A percentile compares a stretch with the other conserved stretches of the same genome.
phyloP scores from a whole-genome alignment of 2,888 invertebrate genomes.

The Sminthurides aquaticus region DNA sequence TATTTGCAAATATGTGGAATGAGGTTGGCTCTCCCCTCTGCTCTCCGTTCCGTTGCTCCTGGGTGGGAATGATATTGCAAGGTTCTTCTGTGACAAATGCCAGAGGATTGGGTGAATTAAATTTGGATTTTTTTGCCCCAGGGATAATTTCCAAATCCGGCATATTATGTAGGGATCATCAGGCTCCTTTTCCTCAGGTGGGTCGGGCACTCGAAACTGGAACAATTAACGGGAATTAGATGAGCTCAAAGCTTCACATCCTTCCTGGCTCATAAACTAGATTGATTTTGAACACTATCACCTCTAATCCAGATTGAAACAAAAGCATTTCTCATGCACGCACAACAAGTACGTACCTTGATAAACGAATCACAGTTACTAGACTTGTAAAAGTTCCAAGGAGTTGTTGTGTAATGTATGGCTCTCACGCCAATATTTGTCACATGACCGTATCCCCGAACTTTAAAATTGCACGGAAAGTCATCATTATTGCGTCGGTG shows the following conservation, averaged over 20 bases:
- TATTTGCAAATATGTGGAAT: not conserved
- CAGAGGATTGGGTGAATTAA: slow-evolving; percentile 21
- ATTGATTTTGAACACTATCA: too few relatives aligned
- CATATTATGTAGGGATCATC: slow-evolving; percentile 18
- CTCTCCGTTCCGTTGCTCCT: not conserved
- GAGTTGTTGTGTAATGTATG: slow-evolving; percentile 8
- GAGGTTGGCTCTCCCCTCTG: not conserved
- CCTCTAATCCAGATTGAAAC: not conserved
- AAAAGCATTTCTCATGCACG: too few relatives aligned
- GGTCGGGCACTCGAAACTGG: not conserved
- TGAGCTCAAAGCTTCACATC: too few relatives aligned
- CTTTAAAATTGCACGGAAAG: slow-evolving; percentile 22
- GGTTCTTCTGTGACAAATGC: slow-evolving; percentile 8
- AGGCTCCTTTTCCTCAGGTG: not conserved
- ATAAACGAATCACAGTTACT: slow-evolving; percentile 15
- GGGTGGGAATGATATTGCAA: slow-evolving; percentile 12
- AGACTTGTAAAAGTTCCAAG: slow-evolving; percentile 16
- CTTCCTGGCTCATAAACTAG: too few relatives aligned
- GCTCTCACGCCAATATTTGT: slow-evolving; percentile 20
- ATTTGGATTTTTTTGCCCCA: slow-evolving; percentile 12
- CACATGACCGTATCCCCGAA: slow-evolving; percentile 5
- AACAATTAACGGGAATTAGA: not conserved
- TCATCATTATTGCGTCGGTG: slow-evolving; percentile 13
- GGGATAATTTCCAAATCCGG: slow-evolving; percentile 16
- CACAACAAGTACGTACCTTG: too few relatives aligned